phyloP scores from a whole-genome alignment of 1,140 invertebrate species.

The Neodiprion pinetum region DNA sequence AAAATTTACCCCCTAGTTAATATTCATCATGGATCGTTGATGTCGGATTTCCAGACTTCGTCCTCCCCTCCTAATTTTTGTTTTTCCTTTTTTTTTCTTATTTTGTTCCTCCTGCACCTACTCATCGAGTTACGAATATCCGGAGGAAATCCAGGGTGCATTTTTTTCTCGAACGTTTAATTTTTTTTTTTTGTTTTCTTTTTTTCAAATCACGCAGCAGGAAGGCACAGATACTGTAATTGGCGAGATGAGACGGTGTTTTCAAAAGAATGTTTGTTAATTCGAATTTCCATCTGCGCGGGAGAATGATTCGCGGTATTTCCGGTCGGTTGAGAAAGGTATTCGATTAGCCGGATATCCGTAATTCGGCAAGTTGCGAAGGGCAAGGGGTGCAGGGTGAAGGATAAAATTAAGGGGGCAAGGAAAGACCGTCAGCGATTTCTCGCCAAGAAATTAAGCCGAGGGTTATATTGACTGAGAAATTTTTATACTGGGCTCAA shows the following conservation, averaged over 20 bases:
- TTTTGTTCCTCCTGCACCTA: not conserved
- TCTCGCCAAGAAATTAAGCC: not conserved
- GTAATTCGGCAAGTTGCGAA: not conserved
- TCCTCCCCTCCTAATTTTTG: not conserved
- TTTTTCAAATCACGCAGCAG: too few relatives aligned
- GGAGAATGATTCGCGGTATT: not conserved
- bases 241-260: not conserved
- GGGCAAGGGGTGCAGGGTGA: too few relatives aligned
- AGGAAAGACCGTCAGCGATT: not conserved
- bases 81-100: conserved; percentile 4
- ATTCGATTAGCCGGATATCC: not conserved
- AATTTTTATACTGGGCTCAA: too few relatives aligned
- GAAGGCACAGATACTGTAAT: not conserved
- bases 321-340: not conserved
- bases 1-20: not conserved
- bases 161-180: too few relatives aligned
- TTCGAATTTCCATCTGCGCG: not conserved
- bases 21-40: not conserved
- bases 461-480: too few relatives aligned
- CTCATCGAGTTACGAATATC: too few relatives aligned
- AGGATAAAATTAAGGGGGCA: too few relatives aligned
- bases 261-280: conserved; percentile 1
- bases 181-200: too few relatives aligned
- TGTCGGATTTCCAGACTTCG: not conserved
- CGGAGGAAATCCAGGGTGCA: too few relatives aligned